phyloP scores from a whole-genome alignment of 2,888 invertebrate species.

The Nycteola revayana region DNA sequence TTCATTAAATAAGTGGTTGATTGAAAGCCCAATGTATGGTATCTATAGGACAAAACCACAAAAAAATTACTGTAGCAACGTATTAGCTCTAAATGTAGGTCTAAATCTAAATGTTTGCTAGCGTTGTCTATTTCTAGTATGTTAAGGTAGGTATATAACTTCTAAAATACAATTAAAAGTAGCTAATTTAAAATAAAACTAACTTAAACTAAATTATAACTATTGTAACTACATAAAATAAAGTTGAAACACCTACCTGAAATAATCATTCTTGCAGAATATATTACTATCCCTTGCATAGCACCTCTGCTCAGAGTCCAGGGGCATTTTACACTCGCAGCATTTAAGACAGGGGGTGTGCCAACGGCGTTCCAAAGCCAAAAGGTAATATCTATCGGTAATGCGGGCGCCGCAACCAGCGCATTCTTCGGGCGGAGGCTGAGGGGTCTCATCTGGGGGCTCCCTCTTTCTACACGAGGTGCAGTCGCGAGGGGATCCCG shows the following conservation, averaged over 20 bases:
- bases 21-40: too few species aligned
- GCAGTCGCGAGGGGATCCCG: constrained; percentile 82
- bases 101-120: too few species aligned
- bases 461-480: constrained; percentile 82
- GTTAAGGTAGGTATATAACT: too few species aligned
- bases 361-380: constrained; percentile 96
- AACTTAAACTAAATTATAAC: too few species aligned
- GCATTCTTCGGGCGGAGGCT: constrained; percentile 83
- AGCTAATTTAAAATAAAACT: too few species aligned
- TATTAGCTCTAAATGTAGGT: too few species aligned
- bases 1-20: too few species aligned
- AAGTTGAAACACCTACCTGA: constrained; percentile 86
- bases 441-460: constrained; percentile 72
- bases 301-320: constrained; percentile 95
- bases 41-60: too few species aligned
- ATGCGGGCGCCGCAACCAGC: constrained; percentile 95
- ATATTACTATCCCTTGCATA: constrained; percentile 96
- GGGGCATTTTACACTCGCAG: constrained; percentile 92
- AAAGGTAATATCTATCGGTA: constrained; percentile 94
- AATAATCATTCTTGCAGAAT: constrained; percentile 98
- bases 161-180: too few species aligned
- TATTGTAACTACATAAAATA: too few species aligned
- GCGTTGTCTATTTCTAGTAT: too few species aligned
- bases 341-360: constrained; percentile 95
- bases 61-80: too few species aligned